Conservation (phyloP, 2,888 invertebrate genomes). For the Notodonta dromedarius region DNA sequence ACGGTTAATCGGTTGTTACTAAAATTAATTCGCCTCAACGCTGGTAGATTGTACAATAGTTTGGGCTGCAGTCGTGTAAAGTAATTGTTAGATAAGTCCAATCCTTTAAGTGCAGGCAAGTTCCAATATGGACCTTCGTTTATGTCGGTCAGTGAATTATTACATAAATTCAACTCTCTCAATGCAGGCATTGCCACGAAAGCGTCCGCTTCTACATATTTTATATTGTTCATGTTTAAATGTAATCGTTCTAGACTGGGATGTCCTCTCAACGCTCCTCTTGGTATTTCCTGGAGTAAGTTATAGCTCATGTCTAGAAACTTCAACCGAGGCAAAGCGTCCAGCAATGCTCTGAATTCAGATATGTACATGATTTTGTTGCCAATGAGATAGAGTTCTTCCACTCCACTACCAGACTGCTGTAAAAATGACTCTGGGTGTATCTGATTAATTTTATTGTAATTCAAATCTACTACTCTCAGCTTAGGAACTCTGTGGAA, state of each 20-base stretch:
- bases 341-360: conserved; percentile 89
- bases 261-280: conserved; percentile 91
- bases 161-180: conserved; percentile 91
- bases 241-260: conserved; percentile 91
- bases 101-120: conserved; percentile 91
- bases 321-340: conserved; percentile 90
- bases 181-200: conserved; percentile 93
- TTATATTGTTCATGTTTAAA: conserved; percentile 91
- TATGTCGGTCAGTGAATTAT: conserved; percentile 91
- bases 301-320: conserved; percentile 93
- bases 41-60: conserved; percentile 89
- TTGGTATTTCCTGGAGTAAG: conserved; percentile 89
- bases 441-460: conserved; percentile 89
- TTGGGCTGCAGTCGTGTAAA: conserved; percentile 89
- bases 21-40: conserved; percentile 89
- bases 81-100: conserved; percentile 91
- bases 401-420: conserved; percentile 88
- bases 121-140: conserved; percentile 92
- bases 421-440: conserved; percentile 93
- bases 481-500: conserved; percentile 91
- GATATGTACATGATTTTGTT: conserved; percentile 91
- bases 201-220: conserved; percentile 90
- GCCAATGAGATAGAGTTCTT: conserved; percentile 90
- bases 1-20: conserved; percentile 89
- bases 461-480: conserved; percentile 89